A percentile compares a stretch with the other conserved stretches of the same genome.
phyloP scores from a whole-genome alignment of 1,140 invertebrate genomes.

The Aphaenogaster rudis region DNA sequence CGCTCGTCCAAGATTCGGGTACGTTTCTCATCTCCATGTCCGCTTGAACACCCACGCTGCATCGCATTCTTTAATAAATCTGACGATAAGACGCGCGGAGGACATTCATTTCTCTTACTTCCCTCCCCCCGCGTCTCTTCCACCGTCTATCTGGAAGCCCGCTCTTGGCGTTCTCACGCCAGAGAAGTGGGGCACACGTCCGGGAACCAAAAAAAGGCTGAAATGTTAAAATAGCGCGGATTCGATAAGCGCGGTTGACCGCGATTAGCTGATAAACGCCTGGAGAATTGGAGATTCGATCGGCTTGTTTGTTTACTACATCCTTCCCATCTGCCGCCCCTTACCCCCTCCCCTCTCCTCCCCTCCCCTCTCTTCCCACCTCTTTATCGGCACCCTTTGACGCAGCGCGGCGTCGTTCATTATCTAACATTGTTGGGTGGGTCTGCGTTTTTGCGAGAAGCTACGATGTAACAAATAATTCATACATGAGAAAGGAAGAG shows the following conservation, averaged over 20 bases:
- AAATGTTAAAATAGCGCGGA: background rate
- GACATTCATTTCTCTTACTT: background rate
- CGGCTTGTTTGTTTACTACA: slow-evolving; percentile 20
- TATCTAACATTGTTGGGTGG: slow-evolving; percentile 25
- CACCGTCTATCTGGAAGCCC: background rate
- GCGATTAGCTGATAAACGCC: background rate
- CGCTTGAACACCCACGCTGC: background rate
- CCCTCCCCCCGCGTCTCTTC: background rate
- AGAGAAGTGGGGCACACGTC: background rate
- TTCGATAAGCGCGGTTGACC: background rate
- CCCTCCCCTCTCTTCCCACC: background rate
- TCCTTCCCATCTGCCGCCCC: too few species aligned
- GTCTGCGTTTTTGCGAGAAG: background rate
- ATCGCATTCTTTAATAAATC: background rate
- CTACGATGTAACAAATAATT: background rate
- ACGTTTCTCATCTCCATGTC: background rate
- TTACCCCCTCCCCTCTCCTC: background rate
- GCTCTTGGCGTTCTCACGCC: background rate
- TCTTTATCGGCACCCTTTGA: slow-evolving; percentile 5
- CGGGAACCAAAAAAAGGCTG: background rate
- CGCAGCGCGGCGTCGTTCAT: background rate
- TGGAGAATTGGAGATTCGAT: background rate
- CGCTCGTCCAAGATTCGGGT: background rate
- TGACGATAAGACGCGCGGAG: background rate
- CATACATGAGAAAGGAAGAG: too few species aligned